Evolutionary conservation across 2,113 vertebrate genomes (phyloP).

Genomic region (Pedetes capensis): DNA sequence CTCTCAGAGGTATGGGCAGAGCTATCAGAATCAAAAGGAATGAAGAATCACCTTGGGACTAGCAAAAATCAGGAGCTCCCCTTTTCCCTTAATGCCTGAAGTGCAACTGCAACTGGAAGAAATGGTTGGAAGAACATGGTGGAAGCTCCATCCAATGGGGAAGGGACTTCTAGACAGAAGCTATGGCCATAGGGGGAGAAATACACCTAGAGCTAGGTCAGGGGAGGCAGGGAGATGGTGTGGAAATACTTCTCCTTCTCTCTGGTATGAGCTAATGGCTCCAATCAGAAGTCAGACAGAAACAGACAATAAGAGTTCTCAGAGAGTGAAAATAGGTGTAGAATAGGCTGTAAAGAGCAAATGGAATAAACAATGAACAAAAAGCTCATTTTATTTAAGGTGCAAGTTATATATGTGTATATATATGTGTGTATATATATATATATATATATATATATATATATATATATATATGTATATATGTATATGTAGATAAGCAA

Average conservation of each 20-base stretch:
- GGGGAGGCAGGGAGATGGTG: background rate
- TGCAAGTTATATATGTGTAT: too few species aligned
- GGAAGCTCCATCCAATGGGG: background rate
- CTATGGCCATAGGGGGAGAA: background rate
- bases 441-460: too few species aligned
- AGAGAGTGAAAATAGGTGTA: background rate
- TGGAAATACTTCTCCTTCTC: background rate
- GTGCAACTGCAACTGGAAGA: background rate
- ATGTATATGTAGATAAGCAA: background rate
- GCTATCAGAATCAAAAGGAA: background rate
- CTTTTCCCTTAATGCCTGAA: background rate
- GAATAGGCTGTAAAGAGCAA: background rate
- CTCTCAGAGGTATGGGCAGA: background rate
- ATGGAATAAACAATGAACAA: background rate
- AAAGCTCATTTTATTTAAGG: background rate
- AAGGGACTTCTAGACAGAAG: background rate
- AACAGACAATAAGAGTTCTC: background rate
- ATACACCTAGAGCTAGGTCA: background rate
- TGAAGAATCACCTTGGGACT: background rate
- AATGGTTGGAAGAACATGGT: background rate
- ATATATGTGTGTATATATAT: too few species aligned
- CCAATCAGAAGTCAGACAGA: background rate
- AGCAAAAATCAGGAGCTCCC: background rate
- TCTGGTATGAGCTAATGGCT: background rate
- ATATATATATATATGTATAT: too few species aligned